These are phyloP conservation scores for Orchestia grillus DNA, from an alignment of 1,140 invertebrate genomes.

Conservation along the genomic window DNA sequence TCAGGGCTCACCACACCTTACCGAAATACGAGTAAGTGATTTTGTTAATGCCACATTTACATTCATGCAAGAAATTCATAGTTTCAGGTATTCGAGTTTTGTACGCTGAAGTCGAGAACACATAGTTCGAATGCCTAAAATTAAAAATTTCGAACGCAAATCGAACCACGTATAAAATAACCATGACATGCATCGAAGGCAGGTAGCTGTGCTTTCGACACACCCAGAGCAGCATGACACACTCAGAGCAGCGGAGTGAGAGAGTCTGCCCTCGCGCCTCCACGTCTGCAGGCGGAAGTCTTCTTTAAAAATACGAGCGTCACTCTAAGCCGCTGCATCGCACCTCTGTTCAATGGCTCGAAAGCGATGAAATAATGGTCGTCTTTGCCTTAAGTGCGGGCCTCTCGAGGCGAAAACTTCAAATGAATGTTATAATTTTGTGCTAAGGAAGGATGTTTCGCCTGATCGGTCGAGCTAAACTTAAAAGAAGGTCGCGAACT, in stretches of 20 bases:
- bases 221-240: not conserved
- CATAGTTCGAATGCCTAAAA: no score
- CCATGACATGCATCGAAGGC: no score
- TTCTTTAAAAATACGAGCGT: constrained; percentile 25
- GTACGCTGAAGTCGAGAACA: no score
- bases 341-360: constrained; percentile 26
- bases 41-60: no score
- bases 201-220: no score
- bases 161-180: no score
- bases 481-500: not conserved
- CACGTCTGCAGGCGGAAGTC: not conserved
- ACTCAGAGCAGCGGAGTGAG: not conserved
- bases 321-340: constrained; percentile 11
- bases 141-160: no score
- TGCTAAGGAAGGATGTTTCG: not conserved
- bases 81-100: no score
- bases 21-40: no score
- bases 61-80: no score
- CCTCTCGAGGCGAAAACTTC: constrained; percentile 5
- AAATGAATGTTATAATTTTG: not conserved
- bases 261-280: not conserved
- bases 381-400: constrained; percentile 12
- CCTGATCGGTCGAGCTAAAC: not conserved
- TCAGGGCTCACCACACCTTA: no score
- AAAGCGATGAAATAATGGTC: constrained; percentile 25